Percentiles rank a stretch among this genome's conserved stretches.
Conservation (phyloP, 1,140 invertebrate genomes). For the Ditylenchus dipsaci region DNA sequence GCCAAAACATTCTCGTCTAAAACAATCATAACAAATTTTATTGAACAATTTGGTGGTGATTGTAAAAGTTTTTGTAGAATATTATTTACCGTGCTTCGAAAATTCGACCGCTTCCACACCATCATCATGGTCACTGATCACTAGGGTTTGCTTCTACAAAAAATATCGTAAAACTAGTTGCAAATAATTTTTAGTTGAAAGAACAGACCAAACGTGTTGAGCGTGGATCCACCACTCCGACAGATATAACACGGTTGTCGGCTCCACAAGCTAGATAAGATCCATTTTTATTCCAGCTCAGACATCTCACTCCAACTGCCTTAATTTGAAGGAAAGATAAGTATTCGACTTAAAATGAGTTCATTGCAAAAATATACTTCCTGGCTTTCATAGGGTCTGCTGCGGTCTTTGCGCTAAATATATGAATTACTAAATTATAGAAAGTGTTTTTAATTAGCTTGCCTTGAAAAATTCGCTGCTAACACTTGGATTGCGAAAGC, state of each 20-base stretch:
- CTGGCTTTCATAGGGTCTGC: neutral
- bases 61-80: neutral
- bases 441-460: neutral
- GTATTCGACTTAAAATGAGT: neutral
- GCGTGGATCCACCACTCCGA: slow-evolving; percentile 30
- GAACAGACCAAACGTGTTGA: slow-evolving; percentile 27
- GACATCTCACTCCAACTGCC: neutral
- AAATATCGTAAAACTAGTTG: neutral
- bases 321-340: neutral
- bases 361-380: neutral
- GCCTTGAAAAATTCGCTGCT: neutral
- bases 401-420: neutral
- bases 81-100: slow-evolving; percentile 20
- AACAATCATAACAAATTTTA: neutral
- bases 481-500: neutral
- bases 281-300: slow-evolving; percentile 21
- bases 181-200: neutral
- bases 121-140: slow-evolving; percentile 37
- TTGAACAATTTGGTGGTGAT: neutral
- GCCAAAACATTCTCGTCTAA: slow-evolving; percentile 21
- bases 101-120: slow-evolving; percentile 33
- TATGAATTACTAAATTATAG: neutral
- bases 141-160: slow-evolving; percentile 31
- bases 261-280: slow-evolving; percentile 16
- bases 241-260: slow-evolving; percentile 32